Evolutionary conservation across 2,797 vertebrate genomes (phyloP).

Genomic region (Yasuhikotakia modesta): DNA sequence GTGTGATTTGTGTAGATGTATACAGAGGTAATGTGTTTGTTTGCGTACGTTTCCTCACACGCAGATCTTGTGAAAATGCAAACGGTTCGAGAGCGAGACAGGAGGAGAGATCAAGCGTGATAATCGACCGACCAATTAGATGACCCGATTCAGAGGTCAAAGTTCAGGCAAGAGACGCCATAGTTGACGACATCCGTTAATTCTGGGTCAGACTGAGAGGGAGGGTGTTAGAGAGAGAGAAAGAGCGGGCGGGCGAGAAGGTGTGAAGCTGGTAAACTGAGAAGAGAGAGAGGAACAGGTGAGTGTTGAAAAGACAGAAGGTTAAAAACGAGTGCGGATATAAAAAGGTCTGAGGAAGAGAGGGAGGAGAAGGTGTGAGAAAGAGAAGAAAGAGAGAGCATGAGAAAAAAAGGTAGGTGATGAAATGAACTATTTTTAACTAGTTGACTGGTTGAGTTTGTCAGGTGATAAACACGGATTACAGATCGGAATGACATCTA

Average conservation of each 20-base stretch:
- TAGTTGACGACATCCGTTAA: not conserved
- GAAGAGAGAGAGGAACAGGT: not conserved
- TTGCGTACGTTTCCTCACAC: not conserved
- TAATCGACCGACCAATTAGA: not conserved
- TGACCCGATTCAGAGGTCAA: constrained; percentile 6
- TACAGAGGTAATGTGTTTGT: not conserved
- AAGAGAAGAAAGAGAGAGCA: not conserved
- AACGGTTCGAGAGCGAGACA: not conserved
- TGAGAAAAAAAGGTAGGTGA: constrained; percentile 1
- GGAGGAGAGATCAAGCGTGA: not conserved
- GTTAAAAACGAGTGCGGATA: not conserved
- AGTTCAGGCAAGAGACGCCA: constrained; percentile 3
- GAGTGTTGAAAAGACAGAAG: not conserved
- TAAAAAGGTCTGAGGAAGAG: not conserved
- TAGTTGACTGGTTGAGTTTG: constrained; percentile 16
- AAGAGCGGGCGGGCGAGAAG: not conserved
- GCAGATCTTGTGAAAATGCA: not conserved
- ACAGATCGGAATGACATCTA: too few species aligned
- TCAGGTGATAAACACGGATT: constrained; percentile 30
- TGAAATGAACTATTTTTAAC: constrained; percentile 39
- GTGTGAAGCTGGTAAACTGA: not conserved
- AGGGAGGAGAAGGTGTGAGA: constrained; percentile 6
- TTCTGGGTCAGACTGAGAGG: not conserved
- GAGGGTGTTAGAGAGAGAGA: constrained; percentile 4
- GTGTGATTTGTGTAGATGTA: too few species aligned